These are phyloP conservation scores for Melanerpes aurifrons DNA, from an alignment of 2,113 vertebrate species.

Conservation along the genomic window DNA sequence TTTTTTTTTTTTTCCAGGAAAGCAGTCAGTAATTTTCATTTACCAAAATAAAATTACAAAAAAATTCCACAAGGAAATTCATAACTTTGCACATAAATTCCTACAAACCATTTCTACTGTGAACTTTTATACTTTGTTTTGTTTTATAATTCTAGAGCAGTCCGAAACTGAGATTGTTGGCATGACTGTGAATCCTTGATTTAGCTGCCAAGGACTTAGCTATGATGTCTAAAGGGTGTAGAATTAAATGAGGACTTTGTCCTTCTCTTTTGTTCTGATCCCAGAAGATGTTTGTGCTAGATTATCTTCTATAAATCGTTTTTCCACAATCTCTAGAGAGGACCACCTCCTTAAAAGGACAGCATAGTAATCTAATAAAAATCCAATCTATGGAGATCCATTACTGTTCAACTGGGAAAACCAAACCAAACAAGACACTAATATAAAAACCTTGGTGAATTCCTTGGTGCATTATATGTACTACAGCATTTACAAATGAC, in stretches of 20 bases:
- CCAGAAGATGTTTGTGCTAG: neutral
- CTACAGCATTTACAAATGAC: conserved; percentile 59
- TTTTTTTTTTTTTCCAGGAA: neutral
- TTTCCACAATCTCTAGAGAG: conserved; percentile 1
- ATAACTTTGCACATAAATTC: neutral
- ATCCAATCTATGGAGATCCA: conserved; percentile 50
- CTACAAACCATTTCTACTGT: neutral
- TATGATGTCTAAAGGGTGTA: neutral
- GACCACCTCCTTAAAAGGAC: conserved; percentile 14
- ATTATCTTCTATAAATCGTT: conserved; percentile 7
- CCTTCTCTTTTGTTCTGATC: neutral
- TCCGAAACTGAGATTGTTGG: neutral
- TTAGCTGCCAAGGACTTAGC: neutral
- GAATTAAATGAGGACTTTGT: conserved; percentile 35
- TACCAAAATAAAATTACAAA: neutral
- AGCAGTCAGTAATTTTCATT: neutral
- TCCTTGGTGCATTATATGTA: conserved; percentile 31
- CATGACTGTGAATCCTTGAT: neutral
- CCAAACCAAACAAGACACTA: conserved; percentile 34
- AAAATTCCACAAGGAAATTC: neutral
- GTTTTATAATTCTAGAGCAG: neutral
- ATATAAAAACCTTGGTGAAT: conserved; percentile 35
- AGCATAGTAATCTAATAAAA: conserved; percentile 54
- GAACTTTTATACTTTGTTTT: neutral
- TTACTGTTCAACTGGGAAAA: conserved; percentile 46